A percentile compares a stretch with the other conserved stretches of the same genome.
These are phyloP conservation scores for Passer domesticus DNA, from an alignment of 2,113 vertebrate species.

Conservation along the genomic window DNA sequence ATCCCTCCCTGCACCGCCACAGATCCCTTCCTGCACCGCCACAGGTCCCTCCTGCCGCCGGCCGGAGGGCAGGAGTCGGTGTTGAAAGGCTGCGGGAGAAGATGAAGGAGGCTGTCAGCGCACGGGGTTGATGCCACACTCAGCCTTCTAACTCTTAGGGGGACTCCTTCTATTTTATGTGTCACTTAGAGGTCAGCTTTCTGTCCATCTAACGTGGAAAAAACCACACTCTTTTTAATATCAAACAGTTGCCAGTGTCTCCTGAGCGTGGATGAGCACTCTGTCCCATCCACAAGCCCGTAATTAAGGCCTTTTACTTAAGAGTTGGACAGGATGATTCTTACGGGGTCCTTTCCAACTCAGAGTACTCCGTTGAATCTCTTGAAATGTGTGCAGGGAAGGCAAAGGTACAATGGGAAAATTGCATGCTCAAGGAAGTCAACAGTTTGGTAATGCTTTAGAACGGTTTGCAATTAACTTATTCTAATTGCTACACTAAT, in stretches of 20 bases:
- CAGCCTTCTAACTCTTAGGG: accelerated
- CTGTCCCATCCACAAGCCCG: accelerated
- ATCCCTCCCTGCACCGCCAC: too few species aligned
- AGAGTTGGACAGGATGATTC: background rate
- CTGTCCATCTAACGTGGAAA: accelerated
- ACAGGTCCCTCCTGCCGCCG: background rate
- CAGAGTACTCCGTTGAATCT: background rate
- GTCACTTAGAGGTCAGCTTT: background rate
- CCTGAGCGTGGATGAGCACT: accelerated
- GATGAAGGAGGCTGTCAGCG: accelerated
- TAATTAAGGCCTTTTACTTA: background rate
- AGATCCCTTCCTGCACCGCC: background rate
- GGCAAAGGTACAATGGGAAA: background rate
- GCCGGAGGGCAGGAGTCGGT: accelerated
- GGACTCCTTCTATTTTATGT: accelerated
- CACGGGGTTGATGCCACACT: accelerated
- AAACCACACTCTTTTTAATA: accelerated
- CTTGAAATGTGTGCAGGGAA: background rate
- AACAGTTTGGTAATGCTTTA: background rate
- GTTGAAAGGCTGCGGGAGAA: accelerated
- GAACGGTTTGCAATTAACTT: background rate
- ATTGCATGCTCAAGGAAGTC: accelerated
- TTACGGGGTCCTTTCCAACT: background rate
- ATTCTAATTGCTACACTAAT: background rate
- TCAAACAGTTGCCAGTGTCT: accelerated